Evolutionary conservation across 2,888 invertebrate species (phyloP), one percentile per base, ranked within the genome.

Genomic region (Apantesis nais): DNA sequence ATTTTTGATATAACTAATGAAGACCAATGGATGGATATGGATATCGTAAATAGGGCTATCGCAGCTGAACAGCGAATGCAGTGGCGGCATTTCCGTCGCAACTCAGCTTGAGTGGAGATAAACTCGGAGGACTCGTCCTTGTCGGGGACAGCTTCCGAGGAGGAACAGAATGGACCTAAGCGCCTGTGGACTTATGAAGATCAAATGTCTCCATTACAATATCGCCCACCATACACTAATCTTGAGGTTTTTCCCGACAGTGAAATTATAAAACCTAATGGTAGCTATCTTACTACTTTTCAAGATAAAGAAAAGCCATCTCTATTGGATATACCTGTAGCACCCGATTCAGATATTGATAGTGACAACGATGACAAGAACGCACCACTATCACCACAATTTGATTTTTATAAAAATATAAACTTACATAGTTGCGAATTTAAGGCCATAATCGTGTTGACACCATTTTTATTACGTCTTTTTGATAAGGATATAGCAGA

Each of bases 81-180:
- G 31, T 14, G n/a, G 25, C 34, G 31, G 41, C 52, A 19, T 9
- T 41, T 39, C 34, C 29, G 14, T 2, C 31, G 61, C 19, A 39
- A n/a, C 12, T 39, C 52, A 31, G 66, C 70, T 41, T 70, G 66
- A 70, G 70, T 52, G 5, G 66, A 44, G 34, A 31, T 29, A 19
- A n/a, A 16, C 62, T 70, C 70, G 70, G 66, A 70, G 70, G 66
- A 62, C 11, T 52, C 29, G 25, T 31, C 62, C 39, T 52, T 52
- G 31, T 62, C n/a, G 22, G 37, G 62, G n/a, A 44, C n/a, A 39
- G n/a, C 66, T 66, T 70, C 58, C 70, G 70, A 70, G 62, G 22
- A 55, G 16, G 66, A 37, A 29, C 48, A 37, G 8, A 12, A 22
- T 34, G 25, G 11, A 3, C 34, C 48, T 22, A 67, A 48, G 34